Evolutionary conservation across 2,113 vertebrate genomes (phyloP).

Genomic region (Psilopogon haemacephalus): DNA sequence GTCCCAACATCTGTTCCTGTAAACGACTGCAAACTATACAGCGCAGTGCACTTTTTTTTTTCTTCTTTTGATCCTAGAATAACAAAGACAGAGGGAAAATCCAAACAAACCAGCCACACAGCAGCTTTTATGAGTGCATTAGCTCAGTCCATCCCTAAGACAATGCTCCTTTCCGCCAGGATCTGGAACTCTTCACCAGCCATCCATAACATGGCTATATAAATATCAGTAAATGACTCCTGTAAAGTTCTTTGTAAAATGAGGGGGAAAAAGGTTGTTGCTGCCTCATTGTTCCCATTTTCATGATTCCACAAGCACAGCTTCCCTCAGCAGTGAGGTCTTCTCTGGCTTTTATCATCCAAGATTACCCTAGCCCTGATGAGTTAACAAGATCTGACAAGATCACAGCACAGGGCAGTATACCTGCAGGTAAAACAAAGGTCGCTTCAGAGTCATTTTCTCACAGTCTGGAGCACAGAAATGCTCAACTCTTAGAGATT

Average conservation of each 20-base stretch:
- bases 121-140: background rate
- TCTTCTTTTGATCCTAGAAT: background rate
- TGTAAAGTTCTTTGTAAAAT: background rate
- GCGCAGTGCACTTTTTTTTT: background rate
- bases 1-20: background rate
- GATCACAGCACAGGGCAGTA: conserved; percentile 48
- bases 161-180: background rate
- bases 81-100: background rate
- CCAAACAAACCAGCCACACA: background rate
- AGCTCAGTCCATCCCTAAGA: background rate
- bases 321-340: conserved; percentile 17
- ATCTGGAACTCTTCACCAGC: background rate
- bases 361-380: conserved; percentile 16
- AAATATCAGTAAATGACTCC: background rate
- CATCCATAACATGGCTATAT: background rate
- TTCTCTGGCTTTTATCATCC: conserved; percentile 35
- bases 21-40: background rate
- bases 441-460: conserved; percentile 28
- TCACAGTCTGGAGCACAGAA: conserved; percentile 35
- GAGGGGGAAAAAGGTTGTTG: background rate
- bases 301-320: conserved; percentile 5
- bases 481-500: background rate
- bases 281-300: background rate
- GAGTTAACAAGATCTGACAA: conserved; percentile 63
- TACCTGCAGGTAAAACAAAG: conserved; percentile 59